These are phyloP conservation scores for Acanthaster planci DNA, from an alignment of 35 echinoderm and acorn worm species.

Conservation along the genomic window DNA sequence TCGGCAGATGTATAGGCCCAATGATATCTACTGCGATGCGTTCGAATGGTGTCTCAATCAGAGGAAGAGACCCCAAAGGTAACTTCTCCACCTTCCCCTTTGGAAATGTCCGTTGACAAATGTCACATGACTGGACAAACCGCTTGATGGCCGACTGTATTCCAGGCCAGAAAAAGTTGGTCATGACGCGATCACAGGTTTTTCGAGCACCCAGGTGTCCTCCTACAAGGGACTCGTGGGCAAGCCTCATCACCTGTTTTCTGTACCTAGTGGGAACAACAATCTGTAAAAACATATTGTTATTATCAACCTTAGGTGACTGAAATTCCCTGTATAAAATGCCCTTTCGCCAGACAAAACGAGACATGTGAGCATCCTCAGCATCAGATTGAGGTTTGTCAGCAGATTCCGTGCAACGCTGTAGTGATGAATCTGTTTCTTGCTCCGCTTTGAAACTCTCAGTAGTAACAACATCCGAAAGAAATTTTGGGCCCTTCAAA, in stretches of 20 bases:
- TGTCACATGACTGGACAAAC: slow-evolving; percentile 64
- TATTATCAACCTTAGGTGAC: neutral
- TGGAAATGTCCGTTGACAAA: slow-evolving; percentile 61
- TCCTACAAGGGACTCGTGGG: slow-evolving; percentile 63
- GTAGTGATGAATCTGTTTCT: neutral
- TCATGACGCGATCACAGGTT: slow-evolving; percentile 55
- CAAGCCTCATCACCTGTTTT: slow-evolving; percentile 41
- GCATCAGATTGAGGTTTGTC: neutral
- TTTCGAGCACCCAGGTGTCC: slow-evolving; percentile 59
- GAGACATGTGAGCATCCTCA: neutral
- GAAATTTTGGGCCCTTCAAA: neutral
- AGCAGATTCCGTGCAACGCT: slow-evolving; percentile 1
- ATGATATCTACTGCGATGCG: slow-evolving; percentile 62
- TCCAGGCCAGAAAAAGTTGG: slow-evolving; percentile 81
- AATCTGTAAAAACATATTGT: slow-evolving; percentile 29
- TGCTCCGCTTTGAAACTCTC: slow-evolving; percentile 23
- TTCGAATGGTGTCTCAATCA: slow-evolving; percentile 61
- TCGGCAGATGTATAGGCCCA: slow-evolving; percentile 49
- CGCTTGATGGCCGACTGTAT: slow-evolving; percentile 34
- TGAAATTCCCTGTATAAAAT: slow-evolving; percentile 46
- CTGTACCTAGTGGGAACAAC: slow-evolving; percentile 42
- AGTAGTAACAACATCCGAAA: slow-evolving; percentile 32
- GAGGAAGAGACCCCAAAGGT: slow-evolving; percentile 38
- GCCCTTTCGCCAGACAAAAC: slow-evolving; percentile 30
- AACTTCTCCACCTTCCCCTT: slow-evolving; percentile 66